A percentile compares a stretch with the other conserved stretches of the same genome.
phyloP scores from a whole-genome alignment of 2,888 invertebrate species.

The Nemurella pictetii region DNA sequence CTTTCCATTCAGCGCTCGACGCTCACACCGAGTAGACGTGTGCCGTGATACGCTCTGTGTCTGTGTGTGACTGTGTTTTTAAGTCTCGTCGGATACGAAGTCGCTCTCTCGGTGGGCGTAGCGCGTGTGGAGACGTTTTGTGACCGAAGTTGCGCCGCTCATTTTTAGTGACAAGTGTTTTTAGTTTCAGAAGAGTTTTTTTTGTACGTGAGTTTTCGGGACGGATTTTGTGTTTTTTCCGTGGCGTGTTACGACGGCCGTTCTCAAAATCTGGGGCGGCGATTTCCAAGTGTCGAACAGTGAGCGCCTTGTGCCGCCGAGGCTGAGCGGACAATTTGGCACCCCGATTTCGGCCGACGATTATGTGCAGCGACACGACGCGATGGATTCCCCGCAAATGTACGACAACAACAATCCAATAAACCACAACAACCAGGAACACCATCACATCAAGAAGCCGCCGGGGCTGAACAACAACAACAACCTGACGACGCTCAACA shows the following conservation, averaged over 20 bases:
- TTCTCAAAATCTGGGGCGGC: conserved; percentile 37
- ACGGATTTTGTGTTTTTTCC: conserved; percentile 1
- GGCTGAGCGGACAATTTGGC: background rate
- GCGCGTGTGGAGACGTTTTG: background rate
- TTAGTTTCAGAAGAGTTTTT: background rate
- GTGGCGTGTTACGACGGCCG: too few species aligned
- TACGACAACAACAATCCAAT: conserved; percentile 69
- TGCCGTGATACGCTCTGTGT: too few species aligned
- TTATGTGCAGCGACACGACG: conserved; percentile 35
- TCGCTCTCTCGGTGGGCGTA: conserved; percentile 19
- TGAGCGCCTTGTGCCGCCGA: background rate
- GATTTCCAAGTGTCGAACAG: conserved; percentile 32
- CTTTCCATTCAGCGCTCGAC: conserved; percentile 37
- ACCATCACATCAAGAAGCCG: conserved; percentile 50
- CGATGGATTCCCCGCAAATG: conserved; percentile 85
- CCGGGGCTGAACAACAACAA: conserved; percentile 51
- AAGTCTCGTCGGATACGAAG: too few species aligned
- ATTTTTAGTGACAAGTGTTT: background rate
- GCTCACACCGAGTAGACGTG: conserved; percentile 25
- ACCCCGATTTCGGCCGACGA: conserved; percentile 32
- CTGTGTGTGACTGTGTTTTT: too few species aligned
- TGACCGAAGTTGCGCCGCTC: too few species aligned
- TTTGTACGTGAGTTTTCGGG: background rate
- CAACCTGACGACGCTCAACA: conserved; percentile 35
- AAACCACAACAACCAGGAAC: conserved; percentile 59